Evolutionary conservation across 2,113 vertebrate genomes (phyloP), one percentile per base, ranked within the genome.

Genomic region (Austrofundulus limnaeus): DNA sequence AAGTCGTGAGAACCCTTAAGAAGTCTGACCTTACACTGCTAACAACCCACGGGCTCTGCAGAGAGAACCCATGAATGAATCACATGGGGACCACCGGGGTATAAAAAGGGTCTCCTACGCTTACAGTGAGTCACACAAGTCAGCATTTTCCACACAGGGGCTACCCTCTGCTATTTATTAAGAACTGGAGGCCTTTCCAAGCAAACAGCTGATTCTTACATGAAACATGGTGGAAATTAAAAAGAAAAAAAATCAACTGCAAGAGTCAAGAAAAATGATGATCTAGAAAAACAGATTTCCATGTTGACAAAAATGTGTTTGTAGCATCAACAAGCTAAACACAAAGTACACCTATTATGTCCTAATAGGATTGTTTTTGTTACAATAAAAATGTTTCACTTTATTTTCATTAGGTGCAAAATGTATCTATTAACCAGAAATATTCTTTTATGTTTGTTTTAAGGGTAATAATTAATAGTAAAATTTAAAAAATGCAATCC

Each of bases 1-100:
- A 70, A 87, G 61, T 76, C 86, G 54, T 91, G 91, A 90, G 89
- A 92, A 91, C 66, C 76, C 77, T 48, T 56, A 15, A 47, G 11
- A 68, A 41, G 53, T 46, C 58, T 80, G 81, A 85, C n/a, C 84
- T 11, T 11, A 9, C 21, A 3, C 61, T 55, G 65, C 39, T 21
- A 78, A 77, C 65, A 75, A 53, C 50, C 70, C 55, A 21, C 62
- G 24, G 47, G 68, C 61, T 59, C 64, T 61, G 46, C 65, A 49
- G 17, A 7, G 69, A 46, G 73, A 72, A 58, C 61, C 54, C 39
- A 28, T 43, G 48, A 20, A 39, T 1, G 3, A 71, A 46, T 73
- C 66, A 66, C 55, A 61, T 31, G 19, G 28, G 70, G 68, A 70
- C 57, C 63, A 63, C 43, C 12, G 16, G 54, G 9, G 5, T 59